Percentiles rank a stretch among this genome's conserved stretches.
Evolutionary conservation across 2,113 vertebrate genomes (phyloP).

Genomic region (Rousettus leschenaultii): DNA sequence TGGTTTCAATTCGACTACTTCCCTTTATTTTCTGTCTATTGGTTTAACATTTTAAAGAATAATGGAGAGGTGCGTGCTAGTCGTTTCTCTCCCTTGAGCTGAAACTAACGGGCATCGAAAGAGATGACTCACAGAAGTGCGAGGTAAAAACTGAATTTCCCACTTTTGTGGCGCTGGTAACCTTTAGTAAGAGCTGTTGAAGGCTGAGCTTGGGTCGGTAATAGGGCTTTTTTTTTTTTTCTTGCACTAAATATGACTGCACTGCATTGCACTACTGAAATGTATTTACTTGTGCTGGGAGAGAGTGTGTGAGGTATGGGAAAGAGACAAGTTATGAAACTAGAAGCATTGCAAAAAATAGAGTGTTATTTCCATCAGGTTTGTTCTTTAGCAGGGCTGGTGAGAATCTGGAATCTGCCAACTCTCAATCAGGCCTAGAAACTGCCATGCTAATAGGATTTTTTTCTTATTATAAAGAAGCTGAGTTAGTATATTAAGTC

Average conservation of each 20-base stretch:
- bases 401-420: slow-evolving; percentile 57
- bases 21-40: slow-evolving; percentile 67
- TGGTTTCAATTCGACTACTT: slow-evolving; percentile 53
- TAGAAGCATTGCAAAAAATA: slow-evolving; percentile 57
- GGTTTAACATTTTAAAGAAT: slow-evolving; percentile 27
- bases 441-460: slow-evolving; percentile 28
- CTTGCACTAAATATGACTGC: slow-evolving; percentile 88
- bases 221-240: slow-evolving; percentile 80
- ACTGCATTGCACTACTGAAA: slow-evolving; percentile 89
- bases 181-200: slow-evolving; percentile 78
- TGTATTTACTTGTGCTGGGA: slow-evolving; percentile 80
- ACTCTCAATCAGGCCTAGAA: slow-evolving; percentile 74
- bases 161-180: slow-evolving; percentile 67
- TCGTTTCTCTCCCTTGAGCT: slow-evolving; percentile 60
- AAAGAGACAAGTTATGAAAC: slow-evolving; percentile 63
- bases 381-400: slow-evolving; percentile 49
- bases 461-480: slow-evolving; percentile 29
- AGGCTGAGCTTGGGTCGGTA: slow-evolving; percentile 79
- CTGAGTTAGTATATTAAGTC: not conserved
- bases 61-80: slow-evolving; percentile 40
- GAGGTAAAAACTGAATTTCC: slow-evolving; percentile 76
- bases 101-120: slow-evolving; percentile 68
- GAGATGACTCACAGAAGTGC: slow-evolving; percentile 66
- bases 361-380: slow-evolving; percentile 24
- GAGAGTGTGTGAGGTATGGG: slow-evolving; percentile 67